These are phyloP conservation scores for Pantala flavescens DNA, from an alignment of 1,140 invertebrate genomes.

Conservation along the genomic window DNA sequence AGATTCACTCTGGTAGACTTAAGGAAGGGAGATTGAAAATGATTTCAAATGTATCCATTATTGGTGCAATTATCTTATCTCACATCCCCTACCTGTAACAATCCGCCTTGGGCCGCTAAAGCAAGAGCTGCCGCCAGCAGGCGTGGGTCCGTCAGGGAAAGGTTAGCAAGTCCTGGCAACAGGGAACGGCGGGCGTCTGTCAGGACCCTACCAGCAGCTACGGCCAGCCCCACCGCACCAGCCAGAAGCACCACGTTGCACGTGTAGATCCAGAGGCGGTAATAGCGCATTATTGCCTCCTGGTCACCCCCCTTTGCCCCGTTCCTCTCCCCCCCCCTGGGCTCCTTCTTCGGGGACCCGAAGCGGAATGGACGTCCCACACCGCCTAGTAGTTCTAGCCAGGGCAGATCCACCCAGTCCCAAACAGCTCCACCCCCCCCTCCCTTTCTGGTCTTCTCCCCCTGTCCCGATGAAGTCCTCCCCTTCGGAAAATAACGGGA, in stretches of 20 bases:
- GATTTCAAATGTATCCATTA: no score
- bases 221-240: constrained; percentile 67
- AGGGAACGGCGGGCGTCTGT: constrained; percentile 53
- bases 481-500: background rate
- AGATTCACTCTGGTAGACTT: no score
- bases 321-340: constrained; percentile 23
- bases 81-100: constrained; percentile 39
- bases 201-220: constrained; percentile 54
- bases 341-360: background rate
- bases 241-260: constrained; percentile 77
- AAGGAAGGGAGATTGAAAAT: no score
- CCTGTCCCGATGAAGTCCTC: background rate
- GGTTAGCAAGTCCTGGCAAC: constrained; percentile 44
- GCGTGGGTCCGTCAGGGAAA: constrained; percentile 64
- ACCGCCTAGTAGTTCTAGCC: background rate
- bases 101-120: constrained; percentile 51
- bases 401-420: background rate
- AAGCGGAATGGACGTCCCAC: background rate
- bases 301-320: background rate
- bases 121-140: constrained; percentile 77
- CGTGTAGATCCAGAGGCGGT: constrained; percentile 85
- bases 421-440: background rate
- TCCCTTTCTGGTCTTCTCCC: background rate
- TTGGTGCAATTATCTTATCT: no score
- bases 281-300: constrained; percentile 47